These are phyloP conservation scores for Drosophila atroscutellata DNA, from an alignment of 2,888 invertebrate genomes.

Conservation along the genomic window DNA sequence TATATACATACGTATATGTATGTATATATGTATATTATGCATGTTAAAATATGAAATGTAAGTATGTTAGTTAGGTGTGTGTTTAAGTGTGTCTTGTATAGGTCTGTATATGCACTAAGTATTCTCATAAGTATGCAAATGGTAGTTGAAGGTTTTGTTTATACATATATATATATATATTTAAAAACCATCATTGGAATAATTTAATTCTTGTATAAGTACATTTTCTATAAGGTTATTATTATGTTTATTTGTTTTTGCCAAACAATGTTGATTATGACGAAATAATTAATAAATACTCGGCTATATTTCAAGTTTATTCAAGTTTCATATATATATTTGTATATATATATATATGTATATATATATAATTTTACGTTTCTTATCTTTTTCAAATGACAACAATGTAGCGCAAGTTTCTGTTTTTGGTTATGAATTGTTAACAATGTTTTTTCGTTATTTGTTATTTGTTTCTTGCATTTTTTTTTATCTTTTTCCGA, in stretches of 20 bases:
- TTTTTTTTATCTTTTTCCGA: neutral
- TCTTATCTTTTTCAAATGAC: slow-evolving; percentile 62
- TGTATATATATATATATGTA: neutral
- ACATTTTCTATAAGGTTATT: slow-evolving; percentile 55
- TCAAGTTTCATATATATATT: slow-evolving; percentile 9
- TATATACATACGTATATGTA: slow-evolving; percentile 34
- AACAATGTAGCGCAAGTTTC: slow-evolving; percentile 69
- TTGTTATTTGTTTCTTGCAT: neutral
- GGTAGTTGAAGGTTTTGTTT: slow-evolving; percentile 18
- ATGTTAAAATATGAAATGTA: slow-evolving; percentile 10
- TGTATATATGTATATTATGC: slow-evolving; percentile 16
- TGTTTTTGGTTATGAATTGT: slow-evolving; percentile 35
- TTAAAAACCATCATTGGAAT: slow-evolving; percentile 60
- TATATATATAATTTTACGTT: slow-evolving; percentile 10
- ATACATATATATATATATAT: slow-evolving; percentile 35
- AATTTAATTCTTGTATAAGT: slow-evolving; percentile 45
- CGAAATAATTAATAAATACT: slow-evolving; percentile 51
- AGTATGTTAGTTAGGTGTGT: slow-evolving; percentile 24
- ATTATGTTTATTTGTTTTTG: slow-evolving; percentile 28
- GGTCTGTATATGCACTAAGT: slow-evolving; percentile 6
- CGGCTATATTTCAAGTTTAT: slow-evolving; percentile 49
- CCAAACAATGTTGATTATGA: slow-evolving; percentile 46
- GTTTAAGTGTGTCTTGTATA: slow-evolving; percentile 18
- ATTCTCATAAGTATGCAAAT: slow-evolving; percentile 54
- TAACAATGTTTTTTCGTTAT: slow-evolving; percentile 35